Evolutionary conservation across 1,140 invertebrate species (phyloP).

Genomic region (Drosophila carrolli): DNA sequence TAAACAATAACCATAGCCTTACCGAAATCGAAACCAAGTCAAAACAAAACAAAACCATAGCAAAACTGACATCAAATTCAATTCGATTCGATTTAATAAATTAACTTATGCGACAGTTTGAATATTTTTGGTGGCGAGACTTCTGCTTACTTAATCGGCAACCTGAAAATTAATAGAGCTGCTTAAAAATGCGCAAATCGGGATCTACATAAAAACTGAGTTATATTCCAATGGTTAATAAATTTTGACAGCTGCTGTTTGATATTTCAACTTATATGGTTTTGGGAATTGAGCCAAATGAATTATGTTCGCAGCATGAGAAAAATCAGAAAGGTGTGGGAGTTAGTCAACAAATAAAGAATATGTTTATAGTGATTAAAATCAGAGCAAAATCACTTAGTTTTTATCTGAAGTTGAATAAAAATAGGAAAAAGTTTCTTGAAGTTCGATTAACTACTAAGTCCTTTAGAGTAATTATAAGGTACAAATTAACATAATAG

Average conservation of each 20-base stretch:
- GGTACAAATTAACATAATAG: too few species aligned
- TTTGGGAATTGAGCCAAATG: slow-evolving; percentile 5
- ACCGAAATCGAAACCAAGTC: slow-evolving; percentile 43
- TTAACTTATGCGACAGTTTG: slow-evolving; percentile 62
- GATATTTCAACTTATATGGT: slow-evolving; percentile 32
- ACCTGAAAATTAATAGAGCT: slow-evolving; percentile 73
- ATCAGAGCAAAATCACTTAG: background rate
- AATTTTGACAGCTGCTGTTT: slow-evolving; percentile 59
- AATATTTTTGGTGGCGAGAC: slow-evolving; percentile 28
- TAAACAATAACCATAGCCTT: slow-evolving; percentile 21
- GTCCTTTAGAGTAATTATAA: background rate
- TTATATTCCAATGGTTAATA: slow-evolving; percentile 52
- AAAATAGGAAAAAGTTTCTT: background rate
- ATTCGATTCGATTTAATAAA: slow-evolving; percentile 62
- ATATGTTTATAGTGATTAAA: slow-evolving; percentile 4
- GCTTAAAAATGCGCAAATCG: slow-evolving; percentile 31
- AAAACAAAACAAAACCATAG: slow-evolving; percentile 18
- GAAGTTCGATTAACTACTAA: background rate
- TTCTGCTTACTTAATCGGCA: slow-evolving; percentile 55
- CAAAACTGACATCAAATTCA: slow-evolving; percentile 44
- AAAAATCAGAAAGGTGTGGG: slow-evolving; percentile 27
- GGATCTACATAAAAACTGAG: slow-evolving; percentile 42
- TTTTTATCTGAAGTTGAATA: too few species aligned
- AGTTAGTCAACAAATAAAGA: background rate
- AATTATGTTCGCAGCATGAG: slow-evolving; percentile 23